Conservation (phyloP, 2,888 invertebrate species). For the Caenorhabditis afra region DNA sequence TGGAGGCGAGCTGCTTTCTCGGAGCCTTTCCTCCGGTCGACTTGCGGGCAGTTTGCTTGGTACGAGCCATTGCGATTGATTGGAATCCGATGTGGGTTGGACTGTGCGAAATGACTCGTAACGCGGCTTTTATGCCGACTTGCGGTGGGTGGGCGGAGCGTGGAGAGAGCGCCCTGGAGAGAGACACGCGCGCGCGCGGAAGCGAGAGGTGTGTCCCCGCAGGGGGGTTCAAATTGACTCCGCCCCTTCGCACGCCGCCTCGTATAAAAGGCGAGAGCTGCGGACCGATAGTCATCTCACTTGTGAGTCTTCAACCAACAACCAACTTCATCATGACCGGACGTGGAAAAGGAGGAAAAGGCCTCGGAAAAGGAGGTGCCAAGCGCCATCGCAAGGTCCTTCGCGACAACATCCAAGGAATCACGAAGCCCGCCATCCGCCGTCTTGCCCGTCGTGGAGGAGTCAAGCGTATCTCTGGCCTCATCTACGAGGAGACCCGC, state of each 20-base stretch:
- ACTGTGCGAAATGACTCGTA: conserved; percentile 50
- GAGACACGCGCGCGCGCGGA: no score
- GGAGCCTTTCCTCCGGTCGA: conserved; percentile 72
- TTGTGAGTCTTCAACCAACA: no score
- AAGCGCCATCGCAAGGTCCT: conserved; percentile 89
- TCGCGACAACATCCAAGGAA: conserved; percentile 83
- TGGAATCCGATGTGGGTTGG: conserved; percentile 18
- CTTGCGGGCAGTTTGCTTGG: conserved; percentile 71
- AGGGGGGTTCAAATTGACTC: no score
- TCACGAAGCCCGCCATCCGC: conserved; percentile 83
- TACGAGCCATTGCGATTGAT: conserved; percentile 63
- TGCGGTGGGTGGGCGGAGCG: no score
- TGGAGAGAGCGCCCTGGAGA: no score
- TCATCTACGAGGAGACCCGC: conserved; percentile 65
- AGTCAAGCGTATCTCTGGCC: conserved; percentile 63
- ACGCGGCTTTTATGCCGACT: conserved; percentile 28
- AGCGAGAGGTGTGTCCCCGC: no score
- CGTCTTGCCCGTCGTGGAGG: conserved; percentile 77
- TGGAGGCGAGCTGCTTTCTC: conserved; percentile 73
- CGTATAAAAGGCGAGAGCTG: no score
- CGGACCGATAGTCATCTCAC: no score
- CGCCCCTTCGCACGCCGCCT: no score
- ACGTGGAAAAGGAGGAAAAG: conserved; percentile 88
- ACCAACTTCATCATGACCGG: conserved; percentile 82
- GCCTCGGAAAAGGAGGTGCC: conserved; percentile 88